These are phyloP conservation scores for Zeus faber DNA, from an alignment of 2,113 vertebrate species.

Conservation along the genomic window DNA sequence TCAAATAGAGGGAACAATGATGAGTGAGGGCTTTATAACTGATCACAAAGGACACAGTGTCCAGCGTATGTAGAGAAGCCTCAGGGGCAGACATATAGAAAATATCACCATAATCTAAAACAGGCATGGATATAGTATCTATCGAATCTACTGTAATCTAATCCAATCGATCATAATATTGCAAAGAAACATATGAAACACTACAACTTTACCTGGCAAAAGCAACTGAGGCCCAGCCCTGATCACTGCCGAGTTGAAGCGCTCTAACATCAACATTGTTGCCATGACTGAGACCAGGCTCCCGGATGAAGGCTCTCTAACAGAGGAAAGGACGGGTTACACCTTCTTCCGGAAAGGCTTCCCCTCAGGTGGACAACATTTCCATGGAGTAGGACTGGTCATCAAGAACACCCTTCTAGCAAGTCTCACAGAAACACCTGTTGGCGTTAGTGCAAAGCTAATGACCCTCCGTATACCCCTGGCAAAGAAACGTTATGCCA, in stretches of 20 bases:
- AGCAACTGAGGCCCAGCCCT: conserved; percentile 2
- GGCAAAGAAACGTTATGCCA: conserved; percentile 1
- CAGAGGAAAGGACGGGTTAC: conserved; percentile 8
- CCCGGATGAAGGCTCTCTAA: conserved; percentile 11
- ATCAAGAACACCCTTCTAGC: too few relatives aligned
- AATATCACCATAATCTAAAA: conserved; percentile 11
- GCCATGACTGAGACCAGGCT: conserved; percentile 17
- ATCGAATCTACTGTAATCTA: too few relatives aligned
- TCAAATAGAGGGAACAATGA: too few relatives aligned
- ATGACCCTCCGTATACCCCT: background rate
- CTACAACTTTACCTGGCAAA: too few relatives aligned
- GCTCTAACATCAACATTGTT: too few relatives aligned
- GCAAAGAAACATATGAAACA: too few relatives aligned
- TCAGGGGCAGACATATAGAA: too few relatives aligned
- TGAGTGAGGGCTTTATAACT: too few relatives aligned
- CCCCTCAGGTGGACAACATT: conserved; percentile 6
- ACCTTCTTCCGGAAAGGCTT: conserved; percentile 15
- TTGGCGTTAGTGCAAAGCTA: conserved; percentile 14
- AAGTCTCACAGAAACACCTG: conserved; percentile 9
- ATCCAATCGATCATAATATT: too few relatives aligned
- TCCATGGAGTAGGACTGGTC: background rate
- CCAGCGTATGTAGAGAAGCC: too few relatives aligned
- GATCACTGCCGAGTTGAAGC: too few relatives aligned
- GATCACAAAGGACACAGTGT: too few relatives aligned
- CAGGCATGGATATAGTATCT: conserved; percentile 11